Percentiles rank a stretch among this genome's conserved stretches.
Conservation (phyloP, 2,888 invertebrate species). For the Melikaiella ostensackeni region DNA sequence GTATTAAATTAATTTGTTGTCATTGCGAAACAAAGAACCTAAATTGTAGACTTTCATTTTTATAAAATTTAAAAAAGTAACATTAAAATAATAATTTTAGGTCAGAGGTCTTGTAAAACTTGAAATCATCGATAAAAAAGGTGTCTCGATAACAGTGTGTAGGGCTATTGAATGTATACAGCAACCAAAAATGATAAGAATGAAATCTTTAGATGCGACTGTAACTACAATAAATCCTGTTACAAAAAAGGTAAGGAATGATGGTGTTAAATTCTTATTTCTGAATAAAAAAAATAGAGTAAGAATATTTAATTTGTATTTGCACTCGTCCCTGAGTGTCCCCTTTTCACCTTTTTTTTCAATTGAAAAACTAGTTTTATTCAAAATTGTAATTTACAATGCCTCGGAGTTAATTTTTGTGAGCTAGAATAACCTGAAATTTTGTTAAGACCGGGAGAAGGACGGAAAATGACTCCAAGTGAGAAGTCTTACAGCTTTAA, state of each 20-base stretch:
- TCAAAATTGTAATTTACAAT: too few relatives aligned
- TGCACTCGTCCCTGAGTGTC: too few relatives aligned
- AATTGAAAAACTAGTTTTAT: too few relatives aligned
- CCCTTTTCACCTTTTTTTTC: too few relatives aligned
- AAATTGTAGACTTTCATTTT: too few relatives aligned
- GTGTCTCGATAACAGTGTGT: slow-evolving; percentile 82
- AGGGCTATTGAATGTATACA: slow-evolving; percentile 83
- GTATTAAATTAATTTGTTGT: not conserved
- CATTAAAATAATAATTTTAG: slow-evolving; percentile 43
- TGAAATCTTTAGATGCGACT: slow-evolving; percentile 84
- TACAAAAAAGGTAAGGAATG: slow-evolving; percentile 58
- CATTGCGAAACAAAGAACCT: not conserved
- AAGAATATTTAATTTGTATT: not conserved
- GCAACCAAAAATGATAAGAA: slow-evolving; percentile 74
- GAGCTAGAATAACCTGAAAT: too few relatives aligned
- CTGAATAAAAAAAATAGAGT: not conserved
- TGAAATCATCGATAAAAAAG: slow-evolving; percentile 80
- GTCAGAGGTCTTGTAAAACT: slow-evolving; percentile 78
- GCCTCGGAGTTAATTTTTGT: too few relatives aligned
- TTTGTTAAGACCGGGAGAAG: too few relatives aligned
- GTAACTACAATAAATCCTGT: slow-evolving; percentile 75
- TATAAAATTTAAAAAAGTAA: not conserved
- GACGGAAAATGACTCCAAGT: too few relatives aligned
- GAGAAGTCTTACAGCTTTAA: too few relatives aligned
- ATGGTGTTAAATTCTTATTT: slow-evolving; percentile 9